Base-by-base conservation (phyloP, 2,113 vertebrate genomes). In the Oplegnathus fasciatus region DNA sequence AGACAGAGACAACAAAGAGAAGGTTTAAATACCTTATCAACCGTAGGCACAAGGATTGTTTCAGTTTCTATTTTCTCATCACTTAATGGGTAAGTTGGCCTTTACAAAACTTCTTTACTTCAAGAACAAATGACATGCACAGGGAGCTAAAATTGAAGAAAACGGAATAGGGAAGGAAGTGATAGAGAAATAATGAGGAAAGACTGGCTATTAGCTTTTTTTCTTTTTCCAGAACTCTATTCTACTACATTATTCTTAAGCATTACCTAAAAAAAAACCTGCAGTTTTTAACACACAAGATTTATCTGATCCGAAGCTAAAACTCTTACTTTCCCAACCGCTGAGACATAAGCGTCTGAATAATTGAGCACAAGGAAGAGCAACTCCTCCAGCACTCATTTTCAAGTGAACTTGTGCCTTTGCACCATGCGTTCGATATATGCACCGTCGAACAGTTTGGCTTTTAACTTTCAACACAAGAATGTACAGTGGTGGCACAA, bases 311-410 rank as follows among this genome's bases (percentile, higher is more conserved):
- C 55, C 14, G 2, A 60, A 58, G 37, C 60, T 60, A 28, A 75
- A 89, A 84, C 69, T 52, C 55, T 74, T 82, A 66, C 68, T 76
- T 72, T 71, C 37, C 44, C 50, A 73, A 72, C 75, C 30, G 30
- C 75, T 64, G 61, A 82, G 54, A 85, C 61, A 58, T 15, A 61
- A 82, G 48, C 14, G n/a, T 69, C 64, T 82, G 80, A 88, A 86
- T 88, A 88, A 89, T 65, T 81, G 57, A 89, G 72, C 50, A 69
- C 14, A 61, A 61, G 68, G 54, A 84, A 44, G 69, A 71, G 52
- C 40, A 78, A 58, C 46, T 88, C 61, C 72, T 58, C 54, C 50
- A 62, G 65, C 46, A 68, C 46, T 46, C 42, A 72, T 78, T 80
- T 84, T 40, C 15, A 2, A 50, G 37, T 64, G 58, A 89, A 80